Evolutionary conservation across 2,797 vertebrate species (phyloP).

Genomic region (Sebastes trivittatus): DNA sequence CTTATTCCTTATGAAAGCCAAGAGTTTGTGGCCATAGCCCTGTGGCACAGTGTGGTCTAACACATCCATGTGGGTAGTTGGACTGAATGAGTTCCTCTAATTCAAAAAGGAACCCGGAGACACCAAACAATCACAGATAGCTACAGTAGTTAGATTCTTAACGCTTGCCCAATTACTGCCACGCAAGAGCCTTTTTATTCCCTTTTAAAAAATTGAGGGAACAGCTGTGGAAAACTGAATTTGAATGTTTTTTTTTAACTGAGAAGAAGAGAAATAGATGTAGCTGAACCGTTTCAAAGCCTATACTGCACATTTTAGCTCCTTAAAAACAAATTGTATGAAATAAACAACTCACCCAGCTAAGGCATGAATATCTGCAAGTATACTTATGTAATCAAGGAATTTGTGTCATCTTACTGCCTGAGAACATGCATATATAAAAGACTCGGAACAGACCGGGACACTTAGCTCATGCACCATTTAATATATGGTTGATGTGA

Average conservation of each 20-base stretch:
- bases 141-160: not conserved
- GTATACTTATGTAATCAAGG: constrained; percentile 17
- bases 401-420: constrained; percentile 17
- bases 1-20: not conserved
- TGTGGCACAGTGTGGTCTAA: not conserved
- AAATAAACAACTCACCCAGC: constrained; percentile 15
- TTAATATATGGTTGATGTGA: constrained; percentile 21
- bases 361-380: not conserved
- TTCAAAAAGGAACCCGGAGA: not conserved
- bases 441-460: not conserved
- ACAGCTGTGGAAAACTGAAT: not conserved
- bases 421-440: constrained; percentile 7
- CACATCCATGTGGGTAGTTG: not conserved
- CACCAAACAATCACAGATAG: not conserved
- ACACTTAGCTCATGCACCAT: constrained; percentile 4
- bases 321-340: constrained; percentile 1
- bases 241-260: not conserved
- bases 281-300: constrained; percentile 3
- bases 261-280: not conserved
- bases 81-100: constrained; percentile 20
- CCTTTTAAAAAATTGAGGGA: not conserved
- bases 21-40: not conserved
- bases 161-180: not conserved
- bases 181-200: not conserved
- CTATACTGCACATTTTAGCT: not conserved